phyloP scores from a whole-genome alignment of 2,113 vertebrate genomes.

The Drymodes brunneopygia region DNA sequence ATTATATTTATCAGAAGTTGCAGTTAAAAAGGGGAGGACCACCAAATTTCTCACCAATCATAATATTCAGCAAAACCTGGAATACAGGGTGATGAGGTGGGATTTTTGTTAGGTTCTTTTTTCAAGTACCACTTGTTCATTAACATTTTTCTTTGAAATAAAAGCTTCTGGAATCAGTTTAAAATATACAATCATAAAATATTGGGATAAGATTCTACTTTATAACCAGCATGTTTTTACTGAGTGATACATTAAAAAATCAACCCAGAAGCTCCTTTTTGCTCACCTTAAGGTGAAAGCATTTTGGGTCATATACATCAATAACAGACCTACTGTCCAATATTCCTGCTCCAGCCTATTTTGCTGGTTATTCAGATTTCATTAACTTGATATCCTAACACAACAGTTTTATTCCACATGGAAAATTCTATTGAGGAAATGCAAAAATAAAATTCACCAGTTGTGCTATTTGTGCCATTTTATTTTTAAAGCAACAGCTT shows the following conservation, averaged over 20 bases:
- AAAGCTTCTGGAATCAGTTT: neutral
- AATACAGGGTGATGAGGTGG: neutral
- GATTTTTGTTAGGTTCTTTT: fast-evolving
- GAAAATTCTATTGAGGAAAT: neutral
- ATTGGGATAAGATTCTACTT: neutral
- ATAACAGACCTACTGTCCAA: too few species aligned
- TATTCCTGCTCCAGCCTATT: neutral
- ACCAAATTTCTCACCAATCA: neutral
- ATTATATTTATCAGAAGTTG: neutral
- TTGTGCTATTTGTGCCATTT: neutral
- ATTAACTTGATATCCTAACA: neutral
- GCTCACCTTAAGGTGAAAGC: neutral
- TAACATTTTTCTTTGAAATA: neutral
- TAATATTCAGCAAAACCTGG: neutral
- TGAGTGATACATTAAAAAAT: neutral
- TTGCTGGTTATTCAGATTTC: neutral
- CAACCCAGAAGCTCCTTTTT: neutral
- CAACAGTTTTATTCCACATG: neutral
- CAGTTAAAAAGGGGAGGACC: neutral
- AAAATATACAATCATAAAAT: neutral
- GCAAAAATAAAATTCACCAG: neutral
- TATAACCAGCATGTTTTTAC: neutral
- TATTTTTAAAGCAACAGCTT: neutral
- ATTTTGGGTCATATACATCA: neutral
- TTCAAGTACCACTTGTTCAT: neutral